Conservation (phyloP, 1,140 invertebrate genomes). For the Drosophila nigromelanica region DNA sequence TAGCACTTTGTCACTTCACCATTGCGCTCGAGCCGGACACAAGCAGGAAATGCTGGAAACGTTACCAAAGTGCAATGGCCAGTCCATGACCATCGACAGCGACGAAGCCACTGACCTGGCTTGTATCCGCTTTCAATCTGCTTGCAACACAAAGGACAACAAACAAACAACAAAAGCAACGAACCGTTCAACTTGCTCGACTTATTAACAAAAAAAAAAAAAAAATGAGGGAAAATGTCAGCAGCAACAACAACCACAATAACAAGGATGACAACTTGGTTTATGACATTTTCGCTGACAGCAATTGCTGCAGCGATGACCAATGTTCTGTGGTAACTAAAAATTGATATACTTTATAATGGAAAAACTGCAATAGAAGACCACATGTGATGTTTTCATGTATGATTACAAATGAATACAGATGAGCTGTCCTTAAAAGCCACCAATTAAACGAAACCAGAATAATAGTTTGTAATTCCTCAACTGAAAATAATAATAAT, state of each 20-base stretch:
- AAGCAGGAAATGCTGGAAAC: conserved; percentile 34
- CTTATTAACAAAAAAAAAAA: conserved; percentile 20
- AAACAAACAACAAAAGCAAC: conserved; percentile 21
- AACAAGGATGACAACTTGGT: conserved; percentile 45
- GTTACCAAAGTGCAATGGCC: conserved; percentile 30
- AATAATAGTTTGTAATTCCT: neutral
- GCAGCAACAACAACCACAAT: neutral
- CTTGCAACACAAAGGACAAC: conserved; percentile 5
- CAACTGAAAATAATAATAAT: conserved; percentile 1
- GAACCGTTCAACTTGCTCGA: conserved; percentile 28
- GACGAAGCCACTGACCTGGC: conserved; percentile 31
- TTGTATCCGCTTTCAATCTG: conserved; percentile 22
- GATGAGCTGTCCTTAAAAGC: too few relatives aligned
- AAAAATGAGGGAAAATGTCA: conserved; percentile 1
- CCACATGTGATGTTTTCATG: too few relatives aligned
- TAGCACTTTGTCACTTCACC: conserved; percentile 45
- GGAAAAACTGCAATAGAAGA: conserved; percentile 12
- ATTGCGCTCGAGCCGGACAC: conserved; percentile 45
- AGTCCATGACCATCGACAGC: conserved; percentile 24
- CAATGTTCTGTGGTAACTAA: conserved; percentile 18
- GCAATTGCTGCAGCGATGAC: conserved; percentile 47
- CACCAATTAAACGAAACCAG: too few relatives aligned
- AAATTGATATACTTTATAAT: conserved; percentile 43
- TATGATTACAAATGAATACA: too few relatives aligned
- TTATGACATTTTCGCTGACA: conserved; percentile 60